A percentile compares a stretch with the other conserved stretches of the same genome.
Evolutionary conservation across 2,113 vertebrate genomes (phyloP).

Genomic region (Actenoides hombroni): DNA sequence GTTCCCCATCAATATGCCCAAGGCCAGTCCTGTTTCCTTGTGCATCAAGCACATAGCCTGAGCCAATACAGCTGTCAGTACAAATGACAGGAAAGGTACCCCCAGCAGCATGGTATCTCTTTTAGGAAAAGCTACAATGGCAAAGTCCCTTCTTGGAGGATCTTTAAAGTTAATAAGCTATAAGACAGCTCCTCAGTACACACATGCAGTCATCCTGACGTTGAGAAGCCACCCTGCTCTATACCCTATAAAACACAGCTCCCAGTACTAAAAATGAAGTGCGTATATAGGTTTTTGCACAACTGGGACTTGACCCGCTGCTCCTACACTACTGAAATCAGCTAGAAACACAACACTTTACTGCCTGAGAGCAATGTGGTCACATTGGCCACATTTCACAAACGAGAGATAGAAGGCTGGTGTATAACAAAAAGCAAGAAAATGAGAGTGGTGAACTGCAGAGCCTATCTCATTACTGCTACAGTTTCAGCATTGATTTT

Average conservation of each 20-base stretch:
- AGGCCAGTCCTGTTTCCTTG: neutral
- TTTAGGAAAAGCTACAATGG: fast-evolving
- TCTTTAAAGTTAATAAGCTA: neutral
- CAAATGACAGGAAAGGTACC: neutral
- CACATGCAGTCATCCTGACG: neutral
- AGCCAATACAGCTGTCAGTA: neutral
- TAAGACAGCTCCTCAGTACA: neutral
- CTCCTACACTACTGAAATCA: neutral
- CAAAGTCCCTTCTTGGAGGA: neutral
- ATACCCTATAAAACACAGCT: neutral
- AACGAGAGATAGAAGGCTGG: neutral
- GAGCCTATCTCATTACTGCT: neutral
- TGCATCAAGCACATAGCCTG: neutral
- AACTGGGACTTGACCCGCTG: neutral
- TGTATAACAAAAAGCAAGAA: neutral
- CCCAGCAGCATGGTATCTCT: neutral
- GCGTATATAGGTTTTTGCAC: neutral
- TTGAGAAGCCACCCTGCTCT: neutral
- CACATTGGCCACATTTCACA: neutral
- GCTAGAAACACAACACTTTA: neutral
- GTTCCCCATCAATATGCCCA: neutral
- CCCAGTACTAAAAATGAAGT: neutral
- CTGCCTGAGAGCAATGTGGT: neutral
- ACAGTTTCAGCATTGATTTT: constrained; percentile 23
- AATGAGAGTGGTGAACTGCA: neutral